Conservation (phyloP, 2,797 vertebrate species). For the Gymnodraco acuticeps region DNA sequence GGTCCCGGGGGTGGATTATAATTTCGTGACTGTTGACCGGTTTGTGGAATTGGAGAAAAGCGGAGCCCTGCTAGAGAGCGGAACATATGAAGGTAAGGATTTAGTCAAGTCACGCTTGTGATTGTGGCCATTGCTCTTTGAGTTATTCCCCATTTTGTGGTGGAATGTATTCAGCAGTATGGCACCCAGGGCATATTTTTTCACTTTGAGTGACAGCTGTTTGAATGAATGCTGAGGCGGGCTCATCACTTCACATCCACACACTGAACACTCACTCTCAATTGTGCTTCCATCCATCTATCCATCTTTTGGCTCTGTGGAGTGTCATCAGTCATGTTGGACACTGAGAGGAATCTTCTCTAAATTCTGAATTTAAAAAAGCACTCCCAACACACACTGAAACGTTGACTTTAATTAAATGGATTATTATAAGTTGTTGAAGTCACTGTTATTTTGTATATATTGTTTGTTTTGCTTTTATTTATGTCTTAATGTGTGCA, state of each 20-base stretch:
- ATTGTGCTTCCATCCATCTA: constrained; percentile 29
- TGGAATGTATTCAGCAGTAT: not conserved
- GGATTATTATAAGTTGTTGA: too few species aligned
- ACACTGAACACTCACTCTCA: constrained; percentile 14
- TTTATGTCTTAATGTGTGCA: too few species aligned
- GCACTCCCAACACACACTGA: not conserved
- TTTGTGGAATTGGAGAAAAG: constrained; percentile 99
- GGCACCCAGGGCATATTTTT: not conserved
- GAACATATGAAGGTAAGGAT: constrained; percentile 98
- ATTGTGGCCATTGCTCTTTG: constrained; percentile 34
- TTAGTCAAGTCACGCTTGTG: constrained; percentile 41
- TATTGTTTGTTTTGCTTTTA: too few species aligned
- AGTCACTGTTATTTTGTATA: too few species aligned
- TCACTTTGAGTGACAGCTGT: constrained; percentile 40
- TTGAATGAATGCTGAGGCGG: constrained; percentile 43
- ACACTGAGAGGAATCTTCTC: constrained; percentile 31
- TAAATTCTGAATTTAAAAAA: constrained; percentile 49
- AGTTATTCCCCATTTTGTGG: constrained; percentile 12
- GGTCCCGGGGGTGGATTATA: constrained; percentile 99
- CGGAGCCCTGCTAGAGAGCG: constrained; percentile 96
- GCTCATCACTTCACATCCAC: constrained; percentile 34
- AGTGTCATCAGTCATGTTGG: constrained; percentile 48
- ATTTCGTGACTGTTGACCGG: constrained; percentile 96
- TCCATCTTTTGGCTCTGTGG: constrained; percentile 50
- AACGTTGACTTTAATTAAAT: too few species aligned